A percentile compares a stretch with the other conserved stretches of the same genome.
Conservation (phyloP, 2,113 vertebrate species). For the Rhea pennata region DNA sequence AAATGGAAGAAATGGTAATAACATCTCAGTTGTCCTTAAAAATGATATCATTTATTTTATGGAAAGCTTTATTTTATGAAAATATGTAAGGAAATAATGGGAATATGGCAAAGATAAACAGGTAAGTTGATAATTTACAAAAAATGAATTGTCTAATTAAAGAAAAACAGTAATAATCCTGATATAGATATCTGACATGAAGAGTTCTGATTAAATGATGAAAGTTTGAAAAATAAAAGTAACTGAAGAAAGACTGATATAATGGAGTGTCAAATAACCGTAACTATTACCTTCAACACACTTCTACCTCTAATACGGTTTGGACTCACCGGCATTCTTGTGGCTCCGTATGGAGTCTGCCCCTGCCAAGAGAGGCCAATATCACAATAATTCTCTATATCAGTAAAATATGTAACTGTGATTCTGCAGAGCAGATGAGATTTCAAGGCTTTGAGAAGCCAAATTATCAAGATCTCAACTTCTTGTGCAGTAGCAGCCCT, state of each 20-base stretch:
- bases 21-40: neutral
- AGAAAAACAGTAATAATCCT: neutral
- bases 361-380: neutral
- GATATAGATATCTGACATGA: neutral
- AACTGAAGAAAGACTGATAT: neutral
- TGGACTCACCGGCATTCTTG: neutral
- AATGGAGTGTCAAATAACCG: neutral
- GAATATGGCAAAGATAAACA: neutral
- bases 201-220: neutral
- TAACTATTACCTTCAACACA: neutral
- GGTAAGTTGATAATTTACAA: neutral
- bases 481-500: neutral
- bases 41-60: neutral
- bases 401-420: neutral
- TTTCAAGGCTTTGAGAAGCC: neutral
- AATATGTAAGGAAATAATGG: neutral
- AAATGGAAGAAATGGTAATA: conserved; percentile 27
- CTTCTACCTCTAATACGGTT: neutral
- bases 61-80: neutral
- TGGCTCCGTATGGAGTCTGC: fast-evolving
- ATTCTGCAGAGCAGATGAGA: neutral
- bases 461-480: neutral
- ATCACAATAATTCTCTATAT: fast-evolving
- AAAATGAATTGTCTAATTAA: neutral
- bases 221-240: neutral